Conservation (phyloP, 2,797 vertebrate genomes). For the Cygnus olor region DNA sequence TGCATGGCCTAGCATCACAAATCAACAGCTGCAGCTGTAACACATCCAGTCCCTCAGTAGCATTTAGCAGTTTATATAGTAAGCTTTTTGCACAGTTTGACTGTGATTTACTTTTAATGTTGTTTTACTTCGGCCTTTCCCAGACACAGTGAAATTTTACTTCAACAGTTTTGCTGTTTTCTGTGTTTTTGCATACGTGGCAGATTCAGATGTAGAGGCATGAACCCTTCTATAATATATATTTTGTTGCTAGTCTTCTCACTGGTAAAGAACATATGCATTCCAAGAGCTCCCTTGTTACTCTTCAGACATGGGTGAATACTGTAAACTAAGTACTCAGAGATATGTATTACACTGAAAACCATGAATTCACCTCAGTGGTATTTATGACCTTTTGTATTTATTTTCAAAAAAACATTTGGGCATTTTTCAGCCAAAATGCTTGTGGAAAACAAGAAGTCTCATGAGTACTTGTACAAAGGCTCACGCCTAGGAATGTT, state of each 20-base stretch:
- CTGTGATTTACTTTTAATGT: constrained; percentile 48
- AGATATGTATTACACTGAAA: constrained; percentile 47
- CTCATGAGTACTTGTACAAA: constrained; percentile 43
- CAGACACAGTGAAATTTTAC: constrained; percentile 12
- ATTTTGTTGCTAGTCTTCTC: not conserved
- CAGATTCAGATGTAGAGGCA: constrained; percentile 21
- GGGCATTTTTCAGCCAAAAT: constrained; percentile 47
- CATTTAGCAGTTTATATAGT: constrained; percentile 37
- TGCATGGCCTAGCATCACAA: not conserved
- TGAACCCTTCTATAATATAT: not conserved
- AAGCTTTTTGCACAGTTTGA: constrained; percentile 10
- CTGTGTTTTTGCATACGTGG: not conserved
- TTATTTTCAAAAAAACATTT: constrained; percentile 63
- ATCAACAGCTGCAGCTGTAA: constrained; percentile 55
- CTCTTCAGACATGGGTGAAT: constrained; percentile 63
- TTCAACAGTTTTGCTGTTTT: not conserved
- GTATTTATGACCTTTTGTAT: constrained; percentile 66
- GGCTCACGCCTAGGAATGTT: constrained; percentile 45
- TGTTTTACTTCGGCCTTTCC: constrained; percentile 46
- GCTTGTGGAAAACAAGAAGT: constrained; percentile 51
- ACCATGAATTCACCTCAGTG: constrained; percentile 64
- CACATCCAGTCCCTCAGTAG: constrained; percentile 36
- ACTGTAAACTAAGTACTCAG: constrained; percentile 6
- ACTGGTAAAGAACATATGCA: constrained; percentile 24
- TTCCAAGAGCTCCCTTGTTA: constrained; percentile 61